Conservation (phyloP, 2,888 invertebrate genomes). For the Hoplodrina ambigua region DNA sequence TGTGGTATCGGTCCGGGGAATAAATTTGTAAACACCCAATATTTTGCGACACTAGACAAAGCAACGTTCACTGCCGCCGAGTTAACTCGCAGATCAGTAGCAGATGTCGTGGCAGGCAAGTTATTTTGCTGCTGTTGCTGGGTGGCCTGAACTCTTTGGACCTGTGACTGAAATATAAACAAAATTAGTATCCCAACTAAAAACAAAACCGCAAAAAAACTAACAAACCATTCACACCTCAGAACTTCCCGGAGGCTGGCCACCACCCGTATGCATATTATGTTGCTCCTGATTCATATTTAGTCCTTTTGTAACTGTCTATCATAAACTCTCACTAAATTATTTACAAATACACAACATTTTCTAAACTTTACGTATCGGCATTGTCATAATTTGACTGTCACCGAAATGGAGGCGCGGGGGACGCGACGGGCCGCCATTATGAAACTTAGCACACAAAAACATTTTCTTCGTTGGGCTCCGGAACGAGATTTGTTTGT, state of each 20-base stretch:
- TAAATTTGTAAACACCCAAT: conserved; percentile 95
- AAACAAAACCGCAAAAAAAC: conserved; percentile 68
- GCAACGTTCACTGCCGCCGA: conserved; percentile 93
- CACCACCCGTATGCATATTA: conserved; percentile 91
- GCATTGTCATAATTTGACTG: conserved; percentile 91
- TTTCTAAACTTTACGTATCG: conserved; percentile 85
- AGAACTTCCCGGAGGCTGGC: conserved; percentile 89
- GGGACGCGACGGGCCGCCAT: conserved; percentile 93
- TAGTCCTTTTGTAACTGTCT: conserved; percentile 72
- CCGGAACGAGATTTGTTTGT: conserved; percentile 54
- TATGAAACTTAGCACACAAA: conserved; percentile 90
- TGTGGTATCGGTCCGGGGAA: conserved; percentile 94
- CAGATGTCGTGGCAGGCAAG: conserved; percentile 89
- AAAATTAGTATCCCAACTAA: conserved; percentile 70
- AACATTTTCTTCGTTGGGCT: conserved; percentile 81
- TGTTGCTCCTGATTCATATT: conserved; percentile 89
- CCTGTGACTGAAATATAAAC: conserved; percentile 81
- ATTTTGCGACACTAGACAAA: conserved; percentile 94
- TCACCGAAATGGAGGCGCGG: conserved; percentile 92
- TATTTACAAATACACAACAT: conserved; percentile 85
- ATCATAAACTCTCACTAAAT: conserved; percentile 72
- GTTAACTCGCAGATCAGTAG: conserved; percentile 91
- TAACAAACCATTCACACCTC: conserved; percentile 84
- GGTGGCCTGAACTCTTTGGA: conserved; percentile 81
- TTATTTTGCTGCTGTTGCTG: conserved; percentile 84